Base-by-base conservation (phyloP, 2,888 invertebrate genomes). In the Hybos culiciformis region DNA sequence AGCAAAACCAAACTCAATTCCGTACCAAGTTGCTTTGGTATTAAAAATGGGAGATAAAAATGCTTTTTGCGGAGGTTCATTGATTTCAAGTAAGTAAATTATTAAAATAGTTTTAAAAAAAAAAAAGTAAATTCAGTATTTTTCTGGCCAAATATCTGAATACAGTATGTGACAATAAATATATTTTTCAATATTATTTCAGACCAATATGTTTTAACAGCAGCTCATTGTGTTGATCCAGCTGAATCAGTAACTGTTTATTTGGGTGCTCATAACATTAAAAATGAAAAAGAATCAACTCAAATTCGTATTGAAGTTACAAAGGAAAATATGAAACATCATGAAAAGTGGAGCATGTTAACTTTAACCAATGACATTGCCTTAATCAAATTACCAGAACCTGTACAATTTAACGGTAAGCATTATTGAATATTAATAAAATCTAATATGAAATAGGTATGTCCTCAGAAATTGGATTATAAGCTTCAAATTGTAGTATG, bases 41-140 rank as follows among this genome's bases (percentile, higher is more conserved):
- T 46, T 63, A 4, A 44, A 51, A 32, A 18, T 55, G 2, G 46
- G 49, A 2, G 51, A 52, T 2, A 50, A 50, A 18, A 50, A 49
- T 15, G 55, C 53, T 23, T 62, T 58, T 58, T 63, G 63, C 38
- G 63, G 63, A 21, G 64, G 61, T 36, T 54, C 56, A 39, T 17
- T 64, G 37, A 56, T 63, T 41, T n/a, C 36, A 26, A 37, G 54
- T 9, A 56, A 53, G n/a, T n/a, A n/a, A n/a, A n/a, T n/a, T n/a
- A n/a, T n/a, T n/a, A n/a, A n/a, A n/a, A n/a, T n/a, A n/a, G n/a
- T n/a, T n/a, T n/a, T n/a, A n/a, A n/a, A n/a, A n/a, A n/a, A n/a
- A n/a, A n/a, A n/a, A n/a, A n/a, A n/a, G n/a, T n/a, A n/a, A n/a
- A n/a, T n/a, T n/a, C n/a, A n/a, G n/a, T n/a, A n/a, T n/a, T n/a